Conservation (phyloP, 1,140 invertebrate species). For the Cydia amplana region DNA sequence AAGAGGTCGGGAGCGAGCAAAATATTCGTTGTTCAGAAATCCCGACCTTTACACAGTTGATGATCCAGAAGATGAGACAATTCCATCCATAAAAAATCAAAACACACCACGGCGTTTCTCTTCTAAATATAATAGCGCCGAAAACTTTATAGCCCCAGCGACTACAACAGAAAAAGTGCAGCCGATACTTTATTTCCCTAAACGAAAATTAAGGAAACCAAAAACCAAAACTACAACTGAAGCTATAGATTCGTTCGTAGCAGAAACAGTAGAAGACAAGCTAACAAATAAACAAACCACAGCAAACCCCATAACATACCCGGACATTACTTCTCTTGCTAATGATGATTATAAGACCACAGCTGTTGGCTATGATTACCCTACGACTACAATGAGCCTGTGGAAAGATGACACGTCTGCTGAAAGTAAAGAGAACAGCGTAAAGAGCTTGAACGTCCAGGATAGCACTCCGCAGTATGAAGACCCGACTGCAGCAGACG, state of each 20-base stretch:
- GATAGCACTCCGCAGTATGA: not conserved
- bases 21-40: constrained; percentile 67
- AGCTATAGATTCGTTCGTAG: constrained; percentile 43
- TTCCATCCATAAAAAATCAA: constrained; percentile 29
- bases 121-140: constrained; percentile 9
- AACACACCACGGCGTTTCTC: not conserved
- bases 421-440: not conserved
- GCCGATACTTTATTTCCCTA: constrained; percentile 65
- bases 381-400: constrained; percentile 28
- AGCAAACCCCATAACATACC: not conserved
- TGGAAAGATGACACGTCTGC: not conserved
- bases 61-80: constrained; percentile 51
- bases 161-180: constrained; percentile 47
- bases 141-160: not conserved
- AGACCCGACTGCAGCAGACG: not conserved
- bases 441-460: not conserved
- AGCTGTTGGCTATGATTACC: constrained; percentile 26
- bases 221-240: not conserved
- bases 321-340: constrained; percentile 12
- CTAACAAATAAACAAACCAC: constrained; percentile 33
- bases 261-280: constrained; percentile 39
- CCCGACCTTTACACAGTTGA: constrained; percentile 57
- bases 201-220: constrained; percentile 38
- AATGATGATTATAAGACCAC: constrained; percentile 35
- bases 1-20: constrained; percentile 44